Evolutionary conservation across 2,888 invertebrate species (phyloP), one percentile per base, ranked within the genome.

Genomic region (Epinotia nisella): DNA sequence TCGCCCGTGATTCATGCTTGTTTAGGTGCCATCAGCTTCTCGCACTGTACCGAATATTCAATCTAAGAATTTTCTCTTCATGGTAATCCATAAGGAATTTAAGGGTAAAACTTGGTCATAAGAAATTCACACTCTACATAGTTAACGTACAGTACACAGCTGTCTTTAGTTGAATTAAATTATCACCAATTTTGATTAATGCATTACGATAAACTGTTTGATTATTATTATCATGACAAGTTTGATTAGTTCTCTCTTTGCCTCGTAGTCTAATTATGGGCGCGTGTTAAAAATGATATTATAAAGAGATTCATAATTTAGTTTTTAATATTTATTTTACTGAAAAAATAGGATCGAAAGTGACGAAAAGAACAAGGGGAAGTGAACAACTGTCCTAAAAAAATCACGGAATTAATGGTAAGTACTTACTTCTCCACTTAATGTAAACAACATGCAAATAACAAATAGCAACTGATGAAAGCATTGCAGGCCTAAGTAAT

Each of bases 181-280:
- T 24, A 60, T 67, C 21, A 17, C 61, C 61, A 56, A 55, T 41
- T 61, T 61, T 49, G 55, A 72, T 73, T 68, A 62, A 72, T 45
- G 55, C 3, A 56, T 39, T 39, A 15, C 35, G 72, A 72, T 72
- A 67, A 53, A 55, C 53, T 60, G 19, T 19, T 17, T 10, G 71
- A 66, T 71, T 51, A 62, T 39, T 4, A 29, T 73, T 73, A 73
- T 73, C 72, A 41, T 39, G 72, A 73, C 62, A 68, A 3, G 13
- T 68, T 58, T 68, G 68, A 68, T 72, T 51, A 55, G 35, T 67
- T 56, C 35, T 68, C 56, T 73, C 17, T 49, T 62, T 56, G 49
- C 72, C 68, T 58, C 55, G 17, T 3, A 49, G 58, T 62, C 13
- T 64, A 69, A 59, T 41, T 41, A 56, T 72, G 67, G 61, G 49